Conservation (phyloP, 2,113 vertebrate genomes). For the Pedetes capensis region DNA sequence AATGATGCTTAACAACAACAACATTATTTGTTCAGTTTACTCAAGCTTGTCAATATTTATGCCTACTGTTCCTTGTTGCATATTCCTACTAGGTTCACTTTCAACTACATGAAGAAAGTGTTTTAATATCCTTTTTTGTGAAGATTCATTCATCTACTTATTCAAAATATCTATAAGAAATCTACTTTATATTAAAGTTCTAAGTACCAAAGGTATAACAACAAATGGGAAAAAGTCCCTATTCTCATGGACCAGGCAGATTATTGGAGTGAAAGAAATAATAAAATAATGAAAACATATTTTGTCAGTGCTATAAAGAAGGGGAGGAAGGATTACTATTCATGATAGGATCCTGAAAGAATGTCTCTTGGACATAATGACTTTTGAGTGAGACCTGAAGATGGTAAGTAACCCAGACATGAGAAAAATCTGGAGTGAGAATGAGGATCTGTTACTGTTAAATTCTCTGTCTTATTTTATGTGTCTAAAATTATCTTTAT, state of each 20-base stretch:
- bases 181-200: background rate
- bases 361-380: background rate
- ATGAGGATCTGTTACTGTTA: background rate
- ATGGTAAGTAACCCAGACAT: background rate
- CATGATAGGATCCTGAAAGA: background rate
- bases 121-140: slow-evolving; percentile 1
- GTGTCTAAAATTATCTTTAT: slow-evolving; percentile 4
- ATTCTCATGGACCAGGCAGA: background rate
- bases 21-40: slow-evolving; percentile 7
- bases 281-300: background rate
- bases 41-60: background rate
- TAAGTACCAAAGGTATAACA: background rate
- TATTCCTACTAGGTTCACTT: slow-evolving; percentile 14
- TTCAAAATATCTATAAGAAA: background rate
- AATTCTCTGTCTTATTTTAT: background rate
- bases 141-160: background rate
- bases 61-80: background rate
- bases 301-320: background rate
- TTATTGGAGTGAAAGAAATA: background rate
- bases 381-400: background rate
- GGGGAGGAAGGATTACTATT: background rate
- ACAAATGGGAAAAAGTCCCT: background rate
- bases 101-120: background rate
- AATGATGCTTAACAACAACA: no score
- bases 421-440: background rate